Conservation (phyloP, 2,888 invertebrate species). For the Tetramorium bicarinatum region DNA sequence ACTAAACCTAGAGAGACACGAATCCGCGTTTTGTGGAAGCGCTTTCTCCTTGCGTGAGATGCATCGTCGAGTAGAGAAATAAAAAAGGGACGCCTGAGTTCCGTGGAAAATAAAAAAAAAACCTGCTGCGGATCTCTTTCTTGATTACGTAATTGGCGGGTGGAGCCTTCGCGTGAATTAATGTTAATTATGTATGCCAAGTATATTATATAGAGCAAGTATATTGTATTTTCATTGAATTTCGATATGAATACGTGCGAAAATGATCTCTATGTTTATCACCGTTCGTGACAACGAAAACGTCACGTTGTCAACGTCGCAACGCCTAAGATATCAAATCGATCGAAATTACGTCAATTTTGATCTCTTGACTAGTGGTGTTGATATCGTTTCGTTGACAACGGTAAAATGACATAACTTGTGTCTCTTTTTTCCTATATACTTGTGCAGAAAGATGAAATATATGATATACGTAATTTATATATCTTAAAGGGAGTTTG, state of each 20-base stretch:
- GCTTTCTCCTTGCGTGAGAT: conserved; percentile 39
- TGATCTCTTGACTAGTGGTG: neutral
- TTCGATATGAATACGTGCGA: neutral
- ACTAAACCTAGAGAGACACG: conserved; percentile 51
- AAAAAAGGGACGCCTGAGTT: neutral
- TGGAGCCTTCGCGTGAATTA: neutral
- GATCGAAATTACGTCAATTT: neutral
- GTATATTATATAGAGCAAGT: neutral
- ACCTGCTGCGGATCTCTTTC: neutral
- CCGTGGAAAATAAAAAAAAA: conserved; percentile 6
- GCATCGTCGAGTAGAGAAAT: neutral
- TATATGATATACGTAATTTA: neutral
- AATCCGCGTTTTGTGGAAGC: conserved; percentile 38
- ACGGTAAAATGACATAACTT: neutral
- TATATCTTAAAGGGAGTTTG: neutral
- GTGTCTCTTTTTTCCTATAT: neutral
- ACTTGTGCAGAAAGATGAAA: neutral
- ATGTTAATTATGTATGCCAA: neutral
- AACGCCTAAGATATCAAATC: neutral
- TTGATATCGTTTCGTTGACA: neutral
- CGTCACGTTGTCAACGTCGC: neutral
- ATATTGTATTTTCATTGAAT: neutral
- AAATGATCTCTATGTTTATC: neutral
- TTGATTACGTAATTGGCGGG: neutral
- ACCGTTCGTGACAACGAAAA: neutral